These are phyloP conservation scores for Slavum lentiscoides DNA, from an alignment of 2,888 invertebrate species.

Conservation along the genomic window DNA sequence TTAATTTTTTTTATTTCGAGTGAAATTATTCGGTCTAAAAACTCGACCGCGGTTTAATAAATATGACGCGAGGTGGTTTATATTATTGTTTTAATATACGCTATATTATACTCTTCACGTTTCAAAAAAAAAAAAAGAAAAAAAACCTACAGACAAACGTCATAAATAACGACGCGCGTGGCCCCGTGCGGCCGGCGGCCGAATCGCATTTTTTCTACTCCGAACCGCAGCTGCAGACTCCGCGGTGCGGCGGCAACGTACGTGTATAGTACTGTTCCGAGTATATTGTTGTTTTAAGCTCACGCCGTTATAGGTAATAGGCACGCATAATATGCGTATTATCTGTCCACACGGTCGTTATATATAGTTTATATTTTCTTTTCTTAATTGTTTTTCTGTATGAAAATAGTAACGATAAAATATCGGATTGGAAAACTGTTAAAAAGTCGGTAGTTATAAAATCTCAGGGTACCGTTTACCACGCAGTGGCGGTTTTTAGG, in stretches of 20 bases:
- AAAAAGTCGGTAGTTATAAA: too few relatives aligned
- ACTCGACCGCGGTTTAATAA: background rate
- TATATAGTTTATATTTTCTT: background rate
- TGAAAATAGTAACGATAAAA: too few relatives aligned
- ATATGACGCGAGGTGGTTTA: background rate
- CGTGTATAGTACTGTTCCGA: slow-evolving; percentile 3
- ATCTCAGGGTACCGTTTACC: too few relatives aligned
- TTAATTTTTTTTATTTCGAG: slow-evolving; percentile 11
- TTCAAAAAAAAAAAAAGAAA: background rate
- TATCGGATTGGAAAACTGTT: too few relatives aligned
- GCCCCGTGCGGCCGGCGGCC: background rate
- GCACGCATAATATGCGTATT: too few relatives aligned
- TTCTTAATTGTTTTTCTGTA: background rate
- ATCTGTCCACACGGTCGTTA: background rate
- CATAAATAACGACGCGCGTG: slow-evolving; percentile 16
- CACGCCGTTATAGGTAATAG: background rate
- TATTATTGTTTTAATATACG: slow-evolving; percentile 9
- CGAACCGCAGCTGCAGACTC: background rate
- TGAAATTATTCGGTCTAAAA: slow-evolving; percentile 16
- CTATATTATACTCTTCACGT: background rate
- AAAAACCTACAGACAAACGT: slow-evolving; percentile 9
- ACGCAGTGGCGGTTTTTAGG: too few relatives aligned
- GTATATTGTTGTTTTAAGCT: background rate
- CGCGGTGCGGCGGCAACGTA: background rate
- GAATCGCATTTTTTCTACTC: slow-evolving; percentile 12